phyloP scores from a whole-genome alignment of 64 coral and sea anemone genomes.

The Actinia tenebrosa region DNA sequence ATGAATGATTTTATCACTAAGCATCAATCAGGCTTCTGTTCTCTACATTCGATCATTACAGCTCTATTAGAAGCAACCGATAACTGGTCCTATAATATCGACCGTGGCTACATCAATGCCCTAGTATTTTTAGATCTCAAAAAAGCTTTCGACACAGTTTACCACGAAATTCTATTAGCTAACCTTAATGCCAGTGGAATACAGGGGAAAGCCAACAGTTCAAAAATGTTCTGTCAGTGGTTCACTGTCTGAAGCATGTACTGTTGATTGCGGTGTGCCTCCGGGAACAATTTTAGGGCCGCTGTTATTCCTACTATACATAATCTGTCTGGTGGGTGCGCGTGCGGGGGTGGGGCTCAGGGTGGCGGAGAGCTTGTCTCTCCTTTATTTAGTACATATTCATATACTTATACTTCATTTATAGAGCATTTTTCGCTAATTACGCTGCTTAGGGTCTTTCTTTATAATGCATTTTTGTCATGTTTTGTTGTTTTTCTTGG shows the following conservation, averaged over 20 bases:
- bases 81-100: not conserved
- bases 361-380: too few relatives aligned
- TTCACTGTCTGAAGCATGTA: not conserved
- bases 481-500: too few relatives aligned
- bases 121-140: not conserved
- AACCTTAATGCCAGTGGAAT: too few relatives aligned
- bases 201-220: not conserved
- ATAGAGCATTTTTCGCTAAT: too few relatives aligned
- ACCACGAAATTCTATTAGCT: not conserved
- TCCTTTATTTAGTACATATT: too few relatives aligned
- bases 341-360: too few relatives aligned
- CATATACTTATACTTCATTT: too few relatives aligned
- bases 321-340: too few relatives aligned
- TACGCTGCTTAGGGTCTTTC: too few relatives aligned
- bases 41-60: not conserved
- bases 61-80: not conserved
- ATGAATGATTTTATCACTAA: not conserved
- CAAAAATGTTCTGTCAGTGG: not conserved
- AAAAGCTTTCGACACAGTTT: conserved; percentile 11
- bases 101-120: not conserved
- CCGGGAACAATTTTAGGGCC: too few relatives aligned
- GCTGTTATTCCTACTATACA: too few relatives aligned
- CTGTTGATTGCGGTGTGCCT: not conserved
- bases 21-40: not conserved
- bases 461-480: too few relatives aligned